These are phyloP conservation scores for Dioctria rufipes DNA, from an alignment of 2,888 invertebrate species.

Conservation along the genomic window DNA sequence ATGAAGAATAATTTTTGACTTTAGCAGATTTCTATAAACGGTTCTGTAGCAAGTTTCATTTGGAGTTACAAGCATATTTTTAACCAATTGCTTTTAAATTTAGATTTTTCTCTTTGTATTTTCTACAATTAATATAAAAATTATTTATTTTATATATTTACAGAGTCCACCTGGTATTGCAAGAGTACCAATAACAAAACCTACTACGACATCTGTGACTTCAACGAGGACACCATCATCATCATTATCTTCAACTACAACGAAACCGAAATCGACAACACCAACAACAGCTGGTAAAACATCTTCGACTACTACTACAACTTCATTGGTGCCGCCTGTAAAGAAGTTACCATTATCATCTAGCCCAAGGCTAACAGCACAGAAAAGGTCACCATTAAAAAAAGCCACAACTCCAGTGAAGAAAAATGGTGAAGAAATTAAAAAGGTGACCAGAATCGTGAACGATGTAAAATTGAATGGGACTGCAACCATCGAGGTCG, in stretches of 20 bases:
- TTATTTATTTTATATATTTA: not conserved
- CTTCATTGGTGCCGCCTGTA: conserved; percentile 51
- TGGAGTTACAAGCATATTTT: no score
- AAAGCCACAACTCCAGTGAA: conserved; percentile 37
- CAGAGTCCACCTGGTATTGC: conserved; percentile 34
- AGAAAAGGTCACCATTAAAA: conserved; percentile 27
- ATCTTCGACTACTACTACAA: conserved; percentile 53
- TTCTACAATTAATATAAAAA: no score
- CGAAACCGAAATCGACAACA: conserved; percentile 60
- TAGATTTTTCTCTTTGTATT: no score
- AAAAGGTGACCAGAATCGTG: not conserved
- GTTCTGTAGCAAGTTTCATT: no score
- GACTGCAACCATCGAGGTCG: not conserved
- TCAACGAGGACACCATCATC: conserved; percentile 57
- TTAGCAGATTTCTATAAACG: no score
- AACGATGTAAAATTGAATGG: conserved; percentile 30
- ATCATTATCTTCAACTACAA: conserved; percentile 56
- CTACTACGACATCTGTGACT: conserved; percentile 50
- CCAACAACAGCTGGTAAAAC: conserved; percentile 54
- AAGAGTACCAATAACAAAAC: conserved; percentile 22
- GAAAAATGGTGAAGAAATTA: conserved; percentile 7
- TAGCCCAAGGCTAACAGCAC: conserved; percentile 12
- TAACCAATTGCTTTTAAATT: no score
- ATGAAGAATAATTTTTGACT: no score
- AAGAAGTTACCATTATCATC: conserved; percentile 23